Percentiles rank a stretch among this genome's conserved stretches.
Evolutionary conservation across 2,113 vertebrate genomes (phyloP).

Genomic region (Burhinus oedicnemus): DNA sequence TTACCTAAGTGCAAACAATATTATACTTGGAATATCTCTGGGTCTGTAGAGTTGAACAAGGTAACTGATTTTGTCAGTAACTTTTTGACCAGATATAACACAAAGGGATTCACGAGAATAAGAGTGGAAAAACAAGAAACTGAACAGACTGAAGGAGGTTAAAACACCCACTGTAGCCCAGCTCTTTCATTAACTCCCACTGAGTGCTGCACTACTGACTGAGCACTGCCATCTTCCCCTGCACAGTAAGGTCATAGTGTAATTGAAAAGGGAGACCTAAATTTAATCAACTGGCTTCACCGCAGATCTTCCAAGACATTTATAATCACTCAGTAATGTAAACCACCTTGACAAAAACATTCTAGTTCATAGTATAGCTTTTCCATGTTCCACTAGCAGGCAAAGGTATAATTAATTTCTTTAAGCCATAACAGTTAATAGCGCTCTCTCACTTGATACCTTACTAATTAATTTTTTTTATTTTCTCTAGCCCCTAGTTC

Average conservation of each 20-base stretch:
- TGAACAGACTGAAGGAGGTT: not conserved
- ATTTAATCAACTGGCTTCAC: not conserved
- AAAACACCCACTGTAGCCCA: not conserved
- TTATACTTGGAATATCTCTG: accelerated
- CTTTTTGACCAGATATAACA: not conserved
- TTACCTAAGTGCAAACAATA: not conserved
- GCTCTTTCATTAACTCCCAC: not conserved
- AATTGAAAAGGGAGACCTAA: not conserved
- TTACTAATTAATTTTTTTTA: not conserved
- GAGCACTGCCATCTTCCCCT: not conserved
- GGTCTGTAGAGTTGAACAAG: not conserved
- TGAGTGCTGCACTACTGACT: not conserved
- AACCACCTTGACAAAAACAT: not conserved
- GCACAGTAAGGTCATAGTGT: not conserved
- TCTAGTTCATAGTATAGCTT: not conserved
- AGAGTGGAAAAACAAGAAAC: not conserved
- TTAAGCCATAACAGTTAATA: not conserved
- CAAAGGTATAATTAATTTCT: not conserved
- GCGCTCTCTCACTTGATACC: not conserved
- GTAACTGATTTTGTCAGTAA: not conserved
- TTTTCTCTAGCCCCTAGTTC: not conserved
- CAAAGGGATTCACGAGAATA: not conserved
- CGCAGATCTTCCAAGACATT: not conserved
- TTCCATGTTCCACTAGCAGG: not conserved
- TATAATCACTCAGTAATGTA: not conserved